Base-by-base conservation (phyloP, 2,797 vertebrate genomes). In the Silurus aristotelis region DNA sequence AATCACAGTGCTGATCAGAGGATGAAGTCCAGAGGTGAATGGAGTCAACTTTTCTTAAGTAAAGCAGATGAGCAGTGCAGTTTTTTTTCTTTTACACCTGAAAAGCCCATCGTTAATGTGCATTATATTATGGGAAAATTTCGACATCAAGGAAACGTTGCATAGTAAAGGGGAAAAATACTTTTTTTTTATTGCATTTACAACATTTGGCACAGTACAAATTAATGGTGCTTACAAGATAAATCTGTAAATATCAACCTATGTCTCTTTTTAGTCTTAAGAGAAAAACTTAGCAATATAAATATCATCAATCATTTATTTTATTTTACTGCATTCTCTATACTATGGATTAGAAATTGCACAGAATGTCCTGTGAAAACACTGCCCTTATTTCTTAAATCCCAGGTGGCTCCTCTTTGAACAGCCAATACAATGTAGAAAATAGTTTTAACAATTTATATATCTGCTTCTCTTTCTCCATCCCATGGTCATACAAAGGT, bases 401-500 rank as follows among this genome's bases (percentile, higher is more conserved):
- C 94, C 94, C 93, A 93, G 92, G 95, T 93, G 94, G 93, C 93
- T 93, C 91, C 90, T 91, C 94, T 94, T 97, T 96, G 96, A 97
- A 97, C 97, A 97, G 95, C 96, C 96, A 94, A 96, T 97, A 96
- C 96, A 96, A 97, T 96, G 97, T 98, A 98, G 96, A 98, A 98
- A 98, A 98, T 96, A 97, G 95, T 96, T 95, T 95, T 96, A 91
- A 92, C 93, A 95, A 25, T 17, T 61, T 93, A 94, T 92, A 94
- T 96, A 94, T 94, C 95, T 95, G 96, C 95, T 95, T 96, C 94
- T 97, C 94, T 96, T 93, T 95, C 94, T 96, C 95, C 95, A 96
- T 96, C 96, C 96, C 96, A 96, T 96, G 95, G 95, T 95, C 93
- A 94, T 95, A 96, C 96, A 89, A 92, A 92, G 93, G 92, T 94